A percentile compares a stretch with the other conserved stretches of the same genome.
Evolutionary conservation across 2,888 invertebrate species (phyloP).

Genomic region (Atrina japonica): DNA sequence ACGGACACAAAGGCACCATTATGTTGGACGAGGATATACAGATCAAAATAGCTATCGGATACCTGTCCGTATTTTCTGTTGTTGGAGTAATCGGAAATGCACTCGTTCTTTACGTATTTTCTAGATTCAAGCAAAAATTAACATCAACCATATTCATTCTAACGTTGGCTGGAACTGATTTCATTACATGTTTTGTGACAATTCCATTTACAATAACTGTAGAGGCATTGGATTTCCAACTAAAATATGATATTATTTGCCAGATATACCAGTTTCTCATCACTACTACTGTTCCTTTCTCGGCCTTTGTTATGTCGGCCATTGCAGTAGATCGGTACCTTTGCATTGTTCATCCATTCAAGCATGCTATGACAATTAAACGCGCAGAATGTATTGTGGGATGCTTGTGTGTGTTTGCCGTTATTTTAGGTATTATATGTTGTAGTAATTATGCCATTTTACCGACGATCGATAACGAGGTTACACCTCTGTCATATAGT

Average conservation of each 20-base stretch:
- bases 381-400: constrained; percentile 61
- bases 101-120: constrained; percentile 75
- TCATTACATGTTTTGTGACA: constrained; percentile 73
- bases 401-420: constrained; percentile 48
- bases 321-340: constrained; percentile 73
- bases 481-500: too few relatives aligned
- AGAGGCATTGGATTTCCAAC: constrained; percentile 66
- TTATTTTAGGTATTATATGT: constrained; percentile 48
- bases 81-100: constrained; percentile 73
- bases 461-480: too few relatives aligned
- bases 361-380: constrained; percentile 74
- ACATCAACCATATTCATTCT: constrained; percentile 78
- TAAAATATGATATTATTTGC: constrained; percentile 65
- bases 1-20: too few relatives aligned
- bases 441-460: constrained; percentile 47
- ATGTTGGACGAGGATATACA: constrained; percentile 17
- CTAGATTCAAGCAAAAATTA: constrained; percentile 63
- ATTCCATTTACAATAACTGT: constrained; percentile 75
- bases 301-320: constrained; percentile 75
- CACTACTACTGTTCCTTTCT: constrained; percentile 74
- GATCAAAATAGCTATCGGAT: constrained; percentile 57
- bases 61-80: constrained; percentile 64
- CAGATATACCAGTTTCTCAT: constrained; percentile 72
- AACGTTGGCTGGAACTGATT: constrained; percentile 74
- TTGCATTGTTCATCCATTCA: constrained; percentile 75